Evolutionary conservation across 2,113 vertebrate species (phyloP), one percentile per base, ranked within the genome.

Genomic region (Eudyptes chrysolophus): DNA sequence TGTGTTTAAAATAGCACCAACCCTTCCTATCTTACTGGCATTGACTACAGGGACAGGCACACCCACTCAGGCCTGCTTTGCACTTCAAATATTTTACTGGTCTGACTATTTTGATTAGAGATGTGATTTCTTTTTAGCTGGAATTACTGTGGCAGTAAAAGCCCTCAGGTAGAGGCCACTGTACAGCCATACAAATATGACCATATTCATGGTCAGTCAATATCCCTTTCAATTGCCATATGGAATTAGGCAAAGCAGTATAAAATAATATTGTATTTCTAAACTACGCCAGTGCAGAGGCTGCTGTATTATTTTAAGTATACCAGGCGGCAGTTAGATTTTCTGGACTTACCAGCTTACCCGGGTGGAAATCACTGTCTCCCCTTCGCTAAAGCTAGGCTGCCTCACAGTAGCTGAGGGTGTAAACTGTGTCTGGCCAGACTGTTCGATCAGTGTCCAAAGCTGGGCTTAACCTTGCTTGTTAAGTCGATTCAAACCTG

Each of bases 1-100:
- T 62, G 27, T 51, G 30, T 94, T 90, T 94, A 93, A 93, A 97
- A 97, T 80, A 94, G 70, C 78, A 83, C 54, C 0, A 4, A 87
- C 52, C 77, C 82, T 95, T 93, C 92, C 90, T 80, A 90, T 93
- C 64, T 85, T 77, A 88, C 90, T 1, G 38, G 42, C 90, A 80
- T 12, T 65, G 78, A 72, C 74, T 79, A 6, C 70, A 76, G 66
- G 21, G 57, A 66, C 61, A 7, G 75, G 75, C 87, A 72, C 82
- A 80, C 82, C 76, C 94, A 77, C 13, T 14, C 46, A 69, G 49
- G 30, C 34, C 62, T 65, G 54, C 49, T 93, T 52, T 92, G 58
- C 16, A 1, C 48, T 92, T 79, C 70, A 61, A 79, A 71, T 74
- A 42, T 86, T 84, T 95, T 15, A 66, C 75, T 49, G 62, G 36